Percentiles rank a stretch among this genome's conserved stretches.
These are phyloP conservation scores for Colostygia pectinataria DNA, from an alignment of 2,888 invertebrate species.

Conservation along the genomic window DNA sequence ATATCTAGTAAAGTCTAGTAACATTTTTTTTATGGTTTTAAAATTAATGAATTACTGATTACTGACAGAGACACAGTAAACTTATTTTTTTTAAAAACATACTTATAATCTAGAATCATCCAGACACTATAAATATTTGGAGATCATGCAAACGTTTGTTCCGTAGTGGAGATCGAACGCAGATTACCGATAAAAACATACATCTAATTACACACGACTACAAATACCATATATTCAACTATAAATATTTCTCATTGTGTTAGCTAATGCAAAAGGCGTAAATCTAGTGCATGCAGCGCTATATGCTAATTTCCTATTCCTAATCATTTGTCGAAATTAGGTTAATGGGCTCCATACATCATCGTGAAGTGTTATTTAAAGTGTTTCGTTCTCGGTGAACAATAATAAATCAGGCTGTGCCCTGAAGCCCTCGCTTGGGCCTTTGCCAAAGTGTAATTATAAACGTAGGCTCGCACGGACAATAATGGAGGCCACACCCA, in stretches of 20 bases:
- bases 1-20: no score
- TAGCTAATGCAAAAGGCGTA: constrained; percentile 19
- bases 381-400: constrained; percentile 65
- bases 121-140: no score
- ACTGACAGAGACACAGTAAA: no score
- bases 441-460: constrained; percentile 77
- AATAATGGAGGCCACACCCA: constrained; percentile 61
- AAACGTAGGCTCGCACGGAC: constrained; percentile 60
- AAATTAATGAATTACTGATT: no score
- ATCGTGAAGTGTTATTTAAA: constrained; percentile 63
- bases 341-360: constrained; percentile 57
- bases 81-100: no score
- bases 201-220: no score
- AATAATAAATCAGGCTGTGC: constrained; percentile 71
- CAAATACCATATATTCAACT: not conserved
- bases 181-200: no score
- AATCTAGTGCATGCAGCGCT: constrained; percentile 29
- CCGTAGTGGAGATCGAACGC: no score
- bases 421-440: constrained; percentile 61
- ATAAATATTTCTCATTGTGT: constrained; percentile 4
- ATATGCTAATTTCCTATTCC: constrained; percentile 32
- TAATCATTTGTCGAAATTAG: constrained; percentile 37
- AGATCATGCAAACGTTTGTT: no score
- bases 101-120: no score
- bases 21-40: no score